phyloP scores from a whole-genome alignment of 2,888 invertebrate species.

The Mongoloraphidia duomilia region DNA sequence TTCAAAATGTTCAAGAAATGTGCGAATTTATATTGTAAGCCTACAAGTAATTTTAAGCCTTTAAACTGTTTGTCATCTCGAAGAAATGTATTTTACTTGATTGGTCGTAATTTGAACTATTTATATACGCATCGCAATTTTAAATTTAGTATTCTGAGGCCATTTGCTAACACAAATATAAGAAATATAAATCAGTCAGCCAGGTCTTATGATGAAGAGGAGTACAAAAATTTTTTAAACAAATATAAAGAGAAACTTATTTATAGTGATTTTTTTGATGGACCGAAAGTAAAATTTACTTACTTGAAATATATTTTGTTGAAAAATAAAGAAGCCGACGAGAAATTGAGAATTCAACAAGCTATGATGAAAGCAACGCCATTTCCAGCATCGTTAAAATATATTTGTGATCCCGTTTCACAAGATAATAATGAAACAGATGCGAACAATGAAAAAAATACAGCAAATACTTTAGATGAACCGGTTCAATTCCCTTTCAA shows the following conservation, averaged over 20 bases:
- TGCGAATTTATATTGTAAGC: too few species aligned
- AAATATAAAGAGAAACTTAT: slow-evolving; percentile 24
- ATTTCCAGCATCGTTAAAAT: slow-evolving; percentile 38
- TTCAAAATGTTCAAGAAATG: too few species aligned
- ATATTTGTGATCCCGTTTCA: slow-evolving; percentile 28
- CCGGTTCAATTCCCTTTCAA: too few species aligned
- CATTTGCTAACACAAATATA: too few species aligned
- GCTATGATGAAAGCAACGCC: slow-evolving; percentile 28
- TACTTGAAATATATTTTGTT: slow-evolving; percentile 14
- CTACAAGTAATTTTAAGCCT: too few species aligned
- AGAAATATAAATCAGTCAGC: too few species aligned
- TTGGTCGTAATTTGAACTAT: too few species aligned
- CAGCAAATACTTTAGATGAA: too few species aligned
- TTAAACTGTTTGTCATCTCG: too few species aligned
- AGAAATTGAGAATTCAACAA: slow-evolving; percentile 17
- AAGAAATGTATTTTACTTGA: too few species aligned
- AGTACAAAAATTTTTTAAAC: slow-evolving; percentile 11
- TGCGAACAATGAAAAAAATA: neutral
- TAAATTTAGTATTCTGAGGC: too few species aligned
- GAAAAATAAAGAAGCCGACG: slow-evolving; percentile 9
- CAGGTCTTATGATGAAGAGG: neutral
- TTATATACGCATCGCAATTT: too few species aligned
- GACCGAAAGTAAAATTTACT: slow-evolving; percentile 18
- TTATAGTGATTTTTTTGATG: slow-evolving; percentile 28
- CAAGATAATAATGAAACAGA: neutral